These are phyloP conservation scores for Drosophila macrospina DNA, from an alignment of 2,888 invertebrate genomes.

Conservation along the genomic window DNA sequence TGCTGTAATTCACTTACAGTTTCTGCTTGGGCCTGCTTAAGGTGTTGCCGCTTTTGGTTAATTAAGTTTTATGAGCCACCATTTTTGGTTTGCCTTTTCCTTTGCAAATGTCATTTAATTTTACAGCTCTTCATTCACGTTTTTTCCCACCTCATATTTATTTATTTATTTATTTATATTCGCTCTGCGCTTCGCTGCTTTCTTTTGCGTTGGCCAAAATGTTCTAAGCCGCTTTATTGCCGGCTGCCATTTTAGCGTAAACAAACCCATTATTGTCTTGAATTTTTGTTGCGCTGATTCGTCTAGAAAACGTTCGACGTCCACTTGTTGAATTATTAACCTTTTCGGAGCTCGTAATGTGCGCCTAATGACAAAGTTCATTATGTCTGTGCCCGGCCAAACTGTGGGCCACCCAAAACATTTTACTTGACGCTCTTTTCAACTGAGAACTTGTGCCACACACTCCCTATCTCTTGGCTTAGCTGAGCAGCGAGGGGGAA, in stretches of 20 bases:
- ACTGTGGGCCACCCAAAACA: slow-evolving; percentile 29
- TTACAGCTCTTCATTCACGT: slow-evolving; percentile 32
- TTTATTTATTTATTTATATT: slow-evolving; percentile 10
- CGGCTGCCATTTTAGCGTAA: slow-evolving; percentile 52
- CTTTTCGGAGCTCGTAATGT: slow-evolving; percentile 41
- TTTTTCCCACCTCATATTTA: too few species aligned
- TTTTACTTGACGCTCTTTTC: background rate
- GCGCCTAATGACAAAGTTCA: slow-evolving; percentile 61
- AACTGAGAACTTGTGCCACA: slow-evolving; percentile 6
- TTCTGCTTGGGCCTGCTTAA: slow-evolving; percentile 41
- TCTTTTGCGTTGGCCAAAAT: slow-evolving; percentile 33
- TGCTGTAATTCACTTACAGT: slow-evolving; percentile 57
- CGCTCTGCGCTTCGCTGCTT: slow-evolving; percentile 36
- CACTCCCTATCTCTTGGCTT: background rate
- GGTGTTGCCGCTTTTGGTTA: slow-evolving; percentile 61
- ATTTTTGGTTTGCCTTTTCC: slow-evolving; percentile 21
- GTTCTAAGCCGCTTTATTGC: slow-evolving; percentile 44
- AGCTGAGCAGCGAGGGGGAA: background rate
- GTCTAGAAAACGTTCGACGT: slow-evolving; percentile 9
- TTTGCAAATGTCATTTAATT: slow-evolving; percentile 42
- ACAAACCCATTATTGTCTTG: slow-evolving; percentile 65
- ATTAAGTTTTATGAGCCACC: slow-evolving; percentile 60
- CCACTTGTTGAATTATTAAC: slow-evolving; percentile 52
- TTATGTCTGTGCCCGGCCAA: slow-evolving; percentile 36
- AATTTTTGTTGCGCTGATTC: slow-evolving; percentile 23